Evolutionary conservation across 2,888 invertebrate species (phyloP), one percentile per base, ranked within the genome.

Genomic region (Orthosia gothica): DNA sequence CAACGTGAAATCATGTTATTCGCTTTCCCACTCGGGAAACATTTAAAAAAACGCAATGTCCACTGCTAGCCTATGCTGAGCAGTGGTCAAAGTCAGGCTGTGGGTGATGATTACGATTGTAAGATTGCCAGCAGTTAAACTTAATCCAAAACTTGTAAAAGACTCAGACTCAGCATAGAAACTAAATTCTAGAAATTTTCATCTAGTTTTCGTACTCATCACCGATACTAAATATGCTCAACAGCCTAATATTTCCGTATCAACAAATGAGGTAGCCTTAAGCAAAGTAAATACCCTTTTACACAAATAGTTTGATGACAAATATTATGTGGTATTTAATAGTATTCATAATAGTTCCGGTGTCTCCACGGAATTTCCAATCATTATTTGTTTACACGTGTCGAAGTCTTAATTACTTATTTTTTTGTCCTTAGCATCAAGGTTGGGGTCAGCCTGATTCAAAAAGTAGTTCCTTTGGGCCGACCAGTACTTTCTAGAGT

Each of bases 351-450:
- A 58, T 16, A 63, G 57, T 65, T 66, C 47, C 23, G 23, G 70
- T 45, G 47, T 40, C n/a, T 76, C 32, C 59, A 49, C 57, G 54
- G 69, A 73, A 76, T 70, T 69, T 69, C 23, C 20, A 49, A 84
- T 85, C 69, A 82, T 83, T 74, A 71, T 69, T 32, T 76, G 61
- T 45, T 12, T 62, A 64, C 69, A 70, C 23, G 32, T 70, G 70
- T 49, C 65, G 57, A 26, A 61, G 7, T 52, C 55, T 54, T 45
- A 68, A 70, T n/a, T 64, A 72, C 61, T 12, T 67, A 67, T 32
- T 74, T 73, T 73, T 65, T 26, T 76, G 73, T 76, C 71, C 70
- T 70, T 52, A 61, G 2, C 45, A 71, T 61, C 76, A 81, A 83
- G 77, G 75, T 61, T 69, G 20, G 57, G 71, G 70, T 65, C 83